A percentile compares a stretch with the other conserved stretches of the same genome.
Evolutionary conservation across 2,888 invertebrate species (phyloP).

Genomic region (Adelognathus sp.): DNA sequence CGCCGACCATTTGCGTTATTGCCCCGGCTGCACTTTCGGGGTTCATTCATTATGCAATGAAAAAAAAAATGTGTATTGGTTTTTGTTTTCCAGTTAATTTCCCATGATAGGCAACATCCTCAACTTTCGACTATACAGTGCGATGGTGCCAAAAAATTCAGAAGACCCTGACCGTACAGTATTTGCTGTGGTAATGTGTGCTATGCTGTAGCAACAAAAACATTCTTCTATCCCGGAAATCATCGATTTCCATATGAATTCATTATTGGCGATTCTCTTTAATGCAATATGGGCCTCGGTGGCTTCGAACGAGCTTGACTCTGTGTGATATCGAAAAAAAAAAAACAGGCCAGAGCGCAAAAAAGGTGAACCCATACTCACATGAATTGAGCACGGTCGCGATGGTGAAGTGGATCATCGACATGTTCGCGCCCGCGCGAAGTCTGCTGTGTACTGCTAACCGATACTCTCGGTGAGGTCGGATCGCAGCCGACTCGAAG

Average conservation of each 20-base stretch:
- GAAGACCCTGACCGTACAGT: too few relatives aligned
- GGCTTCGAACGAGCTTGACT: neutral
- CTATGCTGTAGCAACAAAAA: too few relatives aligned
- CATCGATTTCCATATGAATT: neutral
- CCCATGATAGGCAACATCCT: too few relatives aligned
- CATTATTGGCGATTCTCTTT: neutral
- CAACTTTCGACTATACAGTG: too few relatives aligned
- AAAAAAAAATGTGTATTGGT: too few relatives aligned
- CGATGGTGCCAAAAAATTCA: too few relatives aligned
- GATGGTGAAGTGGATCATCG: conserved; percentile 28
- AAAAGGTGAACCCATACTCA: neutral
- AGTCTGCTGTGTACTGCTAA: conserved; percentile 6
- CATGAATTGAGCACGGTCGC: conserved; percentile 1
- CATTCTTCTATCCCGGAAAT: too few relatives aligned
- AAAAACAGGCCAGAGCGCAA: neutral
- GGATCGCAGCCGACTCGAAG: conserved; percentile 57
- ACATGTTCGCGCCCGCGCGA: conserved; percentile 44
- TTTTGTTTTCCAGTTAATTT: too few relatives aligned
- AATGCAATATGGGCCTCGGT: neutral
- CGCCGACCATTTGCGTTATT: too few relatives aligned
- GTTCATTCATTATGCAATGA: too few relatives aligned
- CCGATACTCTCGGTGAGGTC: conserved; percentile 1
- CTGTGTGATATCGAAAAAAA: neutral
- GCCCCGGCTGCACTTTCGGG: too few relatives aligned
- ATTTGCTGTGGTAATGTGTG: too few relatives aligned